A percentile compares a stretch with the other conserved stretches of the same genome.
Conservation (phyloP, 2,888 invertebrate genomes). For the Tribolium freemani region DNA sequence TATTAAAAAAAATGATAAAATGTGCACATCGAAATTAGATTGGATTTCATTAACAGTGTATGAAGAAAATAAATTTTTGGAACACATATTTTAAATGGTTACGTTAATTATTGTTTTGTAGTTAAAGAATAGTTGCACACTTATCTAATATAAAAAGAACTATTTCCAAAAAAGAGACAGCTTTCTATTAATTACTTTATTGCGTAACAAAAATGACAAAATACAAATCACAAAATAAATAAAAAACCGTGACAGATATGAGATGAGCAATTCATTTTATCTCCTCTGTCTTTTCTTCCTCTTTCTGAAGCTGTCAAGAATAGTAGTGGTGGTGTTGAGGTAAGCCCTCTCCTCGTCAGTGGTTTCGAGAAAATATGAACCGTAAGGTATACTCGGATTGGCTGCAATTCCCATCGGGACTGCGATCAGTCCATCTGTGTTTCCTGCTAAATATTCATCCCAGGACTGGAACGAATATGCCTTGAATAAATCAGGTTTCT, state of each 20-base stretch:
- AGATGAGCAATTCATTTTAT: background rate
- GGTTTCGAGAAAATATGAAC: conserved; percentile 59
- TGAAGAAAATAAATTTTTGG: too few species aligned
- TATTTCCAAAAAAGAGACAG: too few species aligned
- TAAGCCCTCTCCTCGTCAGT: conserved; percentile 50
- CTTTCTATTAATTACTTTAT: background rate
- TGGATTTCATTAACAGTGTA: too few species aligned
- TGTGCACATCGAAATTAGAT: background rate
- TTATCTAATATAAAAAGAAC: too few species aligned
- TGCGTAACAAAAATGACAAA: background rate
- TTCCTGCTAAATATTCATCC: conserved; percentile 54
- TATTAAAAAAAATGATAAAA: background rate
- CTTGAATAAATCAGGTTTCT: conserved; percentile 59
- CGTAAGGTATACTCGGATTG: conserved; percentile 55
- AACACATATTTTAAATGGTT: too few species aligned
- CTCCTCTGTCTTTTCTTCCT: background rate
- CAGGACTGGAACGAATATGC: conserved; percentile 59
- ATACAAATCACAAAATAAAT: background rate
- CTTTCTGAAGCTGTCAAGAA: conserved; percentile 50
- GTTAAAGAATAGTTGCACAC: too few species aligned
- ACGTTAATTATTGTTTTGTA: too few species aligned
- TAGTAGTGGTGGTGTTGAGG: conserved; percentile 51
- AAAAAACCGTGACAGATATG: background rate
- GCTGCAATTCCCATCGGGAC: conserved; percentile 64
- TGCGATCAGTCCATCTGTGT: conserved; percentile 31